Base-by-base conservation (phyloP, 2,797 vertebrate species). In the Sternotherus odoratus region DNA sequence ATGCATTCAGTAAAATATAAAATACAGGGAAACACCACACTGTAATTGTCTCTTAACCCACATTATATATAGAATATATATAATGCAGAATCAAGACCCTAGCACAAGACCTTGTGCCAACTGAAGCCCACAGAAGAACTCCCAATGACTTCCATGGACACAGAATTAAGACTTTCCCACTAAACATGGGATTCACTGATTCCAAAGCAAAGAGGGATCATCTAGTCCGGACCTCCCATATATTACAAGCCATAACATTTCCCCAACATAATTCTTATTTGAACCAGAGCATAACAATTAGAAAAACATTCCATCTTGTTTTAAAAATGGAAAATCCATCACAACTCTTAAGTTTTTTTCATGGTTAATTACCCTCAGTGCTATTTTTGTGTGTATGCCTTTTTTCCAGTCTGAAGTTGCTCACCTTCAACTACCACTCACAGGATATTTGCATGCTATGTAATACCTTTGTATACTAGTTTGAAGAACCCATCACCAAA, bases 21-120 rank as follows among this genome's bases (percentile, higher is more conserved):
- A 98, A 98, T 94, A 97, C 28, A 96, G 89, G 96, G 93, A 97
- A 97, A 98, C 97, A 97, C 97, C 98, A 95, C 91, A 96, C 90
- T 96, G 95, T 95, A 97, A 97, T 98, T 97, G 97, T 98, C 93
- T 98, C 96, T 95, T 97, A 97, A 92, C 95, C 96, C 95, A 96
- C 97, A 97, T 94, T 95, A 96, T 80, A 96, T 91, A 97, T 95
- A 97, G 43, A 43, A 43, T 8, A 43, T 43, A 43, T 43, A 43
- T 43, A 43, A 43, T 1, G 77, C 77, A 90, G 74, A 72, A 93
- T 66, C 79, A 69, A 12, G 1, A 7, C 72, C 87, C 46, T 28
- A 48, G 24, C 28, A 89, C 66, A 88, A 93, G 79, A 82, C 56
- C 53, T 36, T 6, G 90, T 87, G 82, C 56, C 94, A 87, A 83